Evolutionary conservation across 2,797 vertebrate genomes (phyloP), one percentile per base, ranked within the genome.

Genomic region (Nannoperca australis): DNA sequence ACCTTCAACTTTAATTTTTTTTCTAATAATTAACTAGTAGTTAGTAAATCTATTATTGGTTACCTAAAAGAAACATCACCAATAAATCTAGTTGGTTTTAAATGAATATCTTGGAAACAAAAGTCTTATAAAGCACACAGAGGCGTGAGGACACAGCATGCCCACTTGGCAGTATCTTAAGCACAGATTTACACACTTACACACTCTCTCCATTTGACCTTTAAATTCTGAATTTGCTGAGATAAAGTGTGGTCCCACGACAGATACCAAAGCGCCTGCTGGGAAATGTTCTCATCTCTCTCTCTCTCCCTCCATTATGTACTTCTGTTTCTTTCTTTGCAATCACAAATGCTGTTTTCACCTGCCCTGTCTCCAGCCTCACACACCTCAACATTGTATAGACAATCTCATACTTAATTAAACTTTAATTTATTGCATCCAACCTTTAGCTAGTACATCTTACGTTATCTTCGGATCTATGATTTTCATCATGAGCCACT

Each of bases 171-270:
- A 42, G 73, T 58, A 32, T 64, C 49, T 87, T 27, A 20, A 61
- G 22, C 73, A 73, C 73, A 70, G 24, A 63, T 45, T 51, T 38
- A 78, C 45, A 76, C 54, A 55, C 32, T 72, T 2, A 44, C 59
- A 68, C 49, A 38, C 24, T 65, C 63, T 73, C 70, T 49, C 20
- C 40, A 36, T 73, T 70, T 70, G 53, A 88, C 82, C 81, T 87
- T 88, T 79, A 51, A 53, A 6, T 53, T 74, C 70, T 66, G 54
- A 63, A 85, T 79, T 76, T 68, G 70, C 74, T 63, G 75, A 76
- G 75, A 82, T 73, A 30, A 81, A 69, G 34, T 20, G 45, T 61
- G 70, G 56, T 67, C 38, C 55, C 60, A 13, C 2, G 22, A 69
- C 40, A 64, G 22, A 49, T 22, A 59, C 65, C 67, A 47, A 69